Evolutionary conservation across 2,797 vertebrate species (phyloP), one percentile per base, ranked within the genome.

Genomic region (Myiotriccus ornatus): DNA sequence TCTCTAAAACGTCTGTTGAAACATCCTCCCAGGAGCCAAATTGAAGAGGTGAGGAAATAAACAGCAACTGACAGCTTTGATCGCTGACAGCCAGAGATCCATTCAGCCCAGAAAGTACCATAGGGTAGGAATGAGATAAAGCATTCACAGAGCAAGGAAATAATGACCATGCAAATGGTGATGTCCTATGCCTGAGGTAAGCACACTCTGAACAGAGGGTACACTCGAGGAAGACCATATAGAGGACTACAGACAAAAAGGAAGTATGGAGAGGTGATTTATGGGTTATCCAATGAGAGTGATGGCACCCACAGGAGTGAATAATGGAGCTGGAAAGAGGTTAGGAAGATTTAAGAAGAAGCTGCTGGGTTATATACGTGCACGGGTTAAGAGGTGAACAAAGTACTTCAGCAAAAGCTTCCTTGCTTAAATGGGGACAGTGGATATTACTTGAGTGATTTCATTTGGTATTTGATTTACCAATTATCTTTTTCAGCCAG

Each of bases 1-100:
- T 96, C 93, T 98, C 97, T 97, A 93, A 96, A 97, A 96, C 74
- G 90, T 98, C 97, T 98, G 96, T 96, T 97, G 96, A 97, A 97
- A 97, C 96, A 97, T 97, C 95, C 92, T 97, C 95, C 93, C 95
- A 97, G 93, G 93, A 98, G 97, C 96, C 97, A 97, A 97, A 97
- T 75, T 94, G 96, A 97, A 95, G 96, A 97, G 97, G 97, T 96
- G 63, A 97, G 95, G 96, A 97, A 96, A 97, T 95, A 98, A 98
- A 97, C 97, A 97, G 93, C 96, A 97, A 97, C 96, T 97, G 97
- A 97, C 89, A 95, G 95, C 86, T 94, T 94, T 97, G 96, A 96
- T 96, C 97, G 91, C 74, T 94, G 91, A 74, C 82, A 93, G 96
- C 93, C 96, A 97, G 96, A 93, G 94, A 84, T 93, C 86, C 80